phyloP scores from a whole-genome alignment of 2,888 invertebrate genomes.

The Branchipolynoe longqiensis region DNA sequence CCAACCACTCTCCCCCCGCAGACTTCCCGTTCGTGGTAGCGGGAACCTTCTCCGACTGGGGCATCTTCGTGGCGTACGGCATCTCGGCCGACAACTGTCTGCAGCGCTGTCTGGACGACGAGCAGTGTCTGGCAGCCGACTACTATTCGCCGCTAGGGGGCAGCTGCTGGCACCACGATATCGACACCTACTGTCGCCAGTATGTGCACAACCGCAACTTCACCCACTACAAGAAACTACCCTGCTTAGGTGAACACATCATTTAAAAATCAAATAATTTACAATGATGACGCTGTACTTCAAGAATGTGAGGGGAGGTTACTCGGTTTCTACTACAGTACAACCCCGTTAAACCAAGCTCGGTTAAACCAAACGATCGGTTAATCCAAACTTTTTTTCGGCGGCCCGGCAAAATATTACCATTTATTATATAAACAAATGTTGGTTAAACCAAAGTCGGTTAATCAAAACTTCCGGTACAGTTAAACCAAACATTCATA shows the following conservation, averaged over 20 bases:
- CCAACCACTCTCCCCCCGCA: neutral
- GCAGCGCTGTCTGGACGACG: neutral
- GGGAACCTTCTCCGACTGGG: slow-evolving; percentile 45
- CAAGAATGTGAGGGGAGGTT: too few species aligned
- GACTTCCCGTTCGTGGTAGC: slow-evolving; percentile 34
- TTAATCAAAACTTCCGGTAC: too few species aligned
- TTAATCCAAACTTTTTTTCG: too few species aligned
- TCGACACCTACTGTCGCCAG: slow-evolving; percentile 34
- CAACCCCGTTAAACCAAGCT: too few species aligned
- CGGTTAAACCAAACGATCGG: too few species aligned
- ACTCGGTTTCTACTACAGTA: too few species aligned
- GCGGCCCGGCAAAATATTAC: too few species aligned
- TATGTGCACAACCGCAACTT: slow-evolving; percentile 37
- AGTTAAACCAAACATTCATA: too few species aligned
- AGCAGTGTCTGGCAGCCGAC: slow-evolving; percentile 35
- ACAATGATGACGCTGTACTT: too few species aligned
- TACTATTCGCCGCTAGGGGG: slow-evolving; percentile 48
- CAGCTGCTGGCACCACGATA: slow-evolving; percentile 39
- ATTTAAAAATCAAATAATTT: neutral
- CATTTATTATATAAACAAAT: too few species aligned
- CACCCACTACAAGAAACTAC: slow-evolving; percentile 48
- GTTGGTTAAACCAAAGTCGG: too few species aligned
- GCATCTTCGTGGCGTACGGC: slow-evolving; percentile 24
- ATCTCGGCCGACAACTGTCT: slow-evolving; percentile 21
- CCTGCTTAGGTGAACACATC: neutral